These are phyloP conservation scores for Gobio occitaniae DNA, from an alignment of 2,797 vertebrate genomes.

Conservation along the genomic window DNA sequence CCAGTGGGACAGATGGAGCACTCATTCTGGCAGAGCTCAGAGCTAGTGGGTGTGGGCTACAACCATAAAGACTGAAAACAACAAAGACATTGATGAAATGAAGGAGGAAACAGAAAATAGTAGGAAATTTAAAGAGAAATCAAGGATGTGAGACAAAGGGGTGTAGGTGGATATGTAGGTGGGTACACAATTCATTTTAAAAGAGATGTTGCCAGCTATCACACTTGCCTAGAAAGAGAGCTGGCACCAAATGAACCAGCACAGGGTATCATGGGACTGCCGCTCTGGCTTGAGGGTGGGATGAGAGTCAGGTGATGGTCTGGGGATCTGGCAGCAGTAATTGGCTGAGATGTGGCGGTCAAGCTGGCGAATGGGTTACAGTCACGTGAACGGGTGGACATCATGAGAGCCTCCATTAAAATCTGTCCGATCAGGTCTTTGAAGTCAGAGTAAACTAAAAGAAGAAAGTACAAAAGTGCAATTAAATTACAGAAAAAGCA, in stretches of 20 bases:
- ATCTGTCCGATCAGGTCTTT: slow-evolving; percentile 99
- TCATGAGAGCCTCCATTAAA: slow-evolving; percentile 99
- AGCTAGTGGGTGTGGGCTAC: slow-evolving; percentile 85
- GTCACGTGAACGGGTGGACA: slow-evolving; percentile 93
- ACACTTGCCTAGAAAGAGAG: slow-evolving; percentile 94
- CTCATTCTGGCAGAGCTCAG: slow-evolving; percentile 80
- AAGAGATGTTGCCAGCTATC: background rate
- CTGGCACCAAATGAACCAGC: slow-evolving; percentile 91
- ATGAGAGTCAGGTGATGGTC: slow-evolving; percentile 88
- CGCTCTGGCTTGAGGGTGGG: slow-evolving; percentile 87
- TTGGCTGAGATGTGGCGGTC: slow-evolving; percentile 96
- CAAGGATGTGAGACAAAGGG: background rate
- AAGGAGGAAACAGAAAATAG: background rate
- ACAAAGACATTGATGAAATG: slow-evolving; percentile 25
- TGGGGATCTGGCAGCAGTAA: slow-evolving; percentile 90
- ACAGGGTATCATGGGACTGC: slow-evolving; percentile 90
- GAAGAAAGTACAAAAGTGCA: slow-evolving; percentile 42
- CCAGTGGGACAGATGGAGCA: slow-evolving; percentile 74
- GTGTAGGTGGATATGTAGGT: slow-evolving; percentile 2
- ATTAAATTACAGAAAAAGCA: background rate
- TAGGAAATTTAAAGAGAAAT: slow-evolving; percentile 4
- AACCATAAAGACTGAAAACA: slow-evolving; percentile 91
- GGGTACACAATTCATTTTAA: background rate
- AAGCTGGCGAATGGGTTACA: slow-evolving; percentile 98
- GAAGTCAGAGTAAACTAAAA: slow-evolving; percentile 93